Evolutionary conservation across 1,140 invertebrate genomes (phyloP).

Genomic region (Sipha flava): DNA sequence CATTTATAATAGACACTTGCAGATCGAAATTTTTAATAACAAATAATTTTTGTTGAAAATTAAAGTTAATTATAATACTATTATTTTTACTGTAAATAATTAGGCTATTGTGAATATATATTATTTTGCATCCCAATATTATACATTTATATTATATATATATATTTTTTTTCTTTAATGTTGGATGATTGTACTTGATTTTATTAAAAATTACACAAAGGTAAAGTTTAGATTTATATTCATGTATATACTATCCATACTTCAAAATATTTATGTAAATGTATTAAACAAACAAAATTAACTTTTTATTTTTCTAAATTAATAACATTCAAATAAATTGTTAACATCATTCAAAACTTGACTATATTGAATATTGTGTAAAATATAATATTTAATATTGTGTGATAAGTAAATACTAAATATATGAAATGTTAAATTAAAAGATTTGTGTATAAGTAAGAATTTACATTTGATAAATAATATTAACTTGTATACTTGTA

Average conservation of each 20-base stretch:
- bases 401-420: background rate
- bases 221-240: background rate
- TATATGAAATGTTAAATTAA: conserved; percentile 11
- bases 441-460: background rate
- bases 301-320: background rate
- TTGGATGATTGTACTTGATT: background rate
- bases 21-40: background rate
- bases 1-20: background rate
- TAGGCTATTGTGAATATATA: conserved; percentile 19
- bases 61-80: background rate
- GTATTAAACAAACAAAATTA: background rate
- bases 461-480: background rate
- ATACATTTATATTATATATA: background rate
- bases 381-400: background rate
- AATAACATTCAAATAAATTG: background rate
- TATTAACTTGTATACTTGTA: conserved; percentile 23
- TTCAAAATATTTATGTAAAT: background rate
- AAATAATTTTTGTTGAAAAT: conserved; percentile 23
- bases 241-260: background rate
- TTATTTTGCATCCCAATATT: background rate
- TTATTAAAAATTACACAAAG: background rate
- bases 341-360: background rate
- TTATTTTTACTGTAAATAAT: conserved; percentile 21
- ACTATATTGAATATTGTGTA: background rate
- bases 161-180: background rate